Percentiles rank a stretch among this genome's conserved stretches.
Evolutionary conservation across 1,140 invertebrate species (phyloP).

Genomic region (Cylas formicarius): DNA sequence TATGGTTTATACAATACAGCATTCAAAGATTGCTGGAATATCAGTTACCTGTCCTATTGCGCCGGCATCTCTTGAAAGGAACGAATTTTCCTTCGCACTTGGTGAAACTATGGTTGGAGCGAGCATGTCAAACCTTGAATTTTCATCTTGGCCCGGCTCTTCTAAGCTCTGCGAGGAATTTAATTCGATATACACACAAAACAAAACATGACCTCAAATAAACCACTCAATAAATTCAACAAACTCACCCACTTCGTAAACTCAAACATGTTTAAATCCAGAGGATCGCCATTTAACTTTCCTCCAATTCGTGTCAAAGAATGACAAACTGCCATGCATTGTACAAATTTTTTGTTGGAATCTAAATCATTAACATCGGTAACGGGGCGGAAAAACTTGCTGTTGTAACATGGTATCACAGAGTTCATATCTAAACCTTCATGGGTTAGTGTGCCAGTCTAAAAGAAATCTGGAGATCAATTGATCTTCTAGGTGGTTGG

Average conservation of each 20-base stretch:
- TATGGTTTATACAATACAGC: too few relatives aligned
- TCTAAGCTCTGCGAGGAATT: conserved; percentile 56
- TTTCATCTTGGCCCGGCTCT: conserved; percentile 81
- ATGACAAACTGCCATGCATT: conserved; percentile 72
- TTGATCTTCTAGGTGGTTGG: neutral
- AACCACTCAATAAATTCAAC: conserved; percentile 4
- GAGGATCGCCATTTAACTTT: conserved; percentile 69
- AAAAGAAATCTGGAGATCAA: conserved; percentile 10
- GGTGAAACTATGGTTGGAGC: conserved; percentile 79
- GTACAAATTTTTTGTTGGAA: conserved; percentile 45
- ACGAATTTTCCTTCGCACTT: too few relatives aligned
- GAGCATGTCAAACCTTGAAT: conserved; percentile 78
- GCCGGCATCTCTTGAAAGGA: too few relatives aligned
- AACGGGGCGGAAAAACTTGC: conserved; percentile 52
- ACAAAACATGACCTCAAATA: conserved; percentile 3
- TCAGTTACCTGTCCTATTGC: too few relatives aligned
- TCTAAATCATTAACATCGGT: conserved; percentile 47
- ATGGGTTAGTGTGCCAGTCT: conserved; percentile 91
- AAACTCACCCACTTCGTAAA: conserved; percentile 66
- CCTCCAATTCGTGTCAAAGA: conserved; percentile 74
- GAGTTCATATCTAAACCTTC: conserved; percentile 91
- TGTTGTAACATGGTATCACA: conserved; percentile 58
- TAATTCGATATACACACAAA: conserved; percentile 4
- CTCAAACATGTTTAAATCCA: conserved; percentile 85
- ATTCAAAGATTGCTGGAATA: too few relatives aligned